Evolutionary conservation across 2,888 invertebrate genomes (phyloP), one percentile per base, ranked within the genome.

Genomic region (Lacanobia oleracea): DNA sequence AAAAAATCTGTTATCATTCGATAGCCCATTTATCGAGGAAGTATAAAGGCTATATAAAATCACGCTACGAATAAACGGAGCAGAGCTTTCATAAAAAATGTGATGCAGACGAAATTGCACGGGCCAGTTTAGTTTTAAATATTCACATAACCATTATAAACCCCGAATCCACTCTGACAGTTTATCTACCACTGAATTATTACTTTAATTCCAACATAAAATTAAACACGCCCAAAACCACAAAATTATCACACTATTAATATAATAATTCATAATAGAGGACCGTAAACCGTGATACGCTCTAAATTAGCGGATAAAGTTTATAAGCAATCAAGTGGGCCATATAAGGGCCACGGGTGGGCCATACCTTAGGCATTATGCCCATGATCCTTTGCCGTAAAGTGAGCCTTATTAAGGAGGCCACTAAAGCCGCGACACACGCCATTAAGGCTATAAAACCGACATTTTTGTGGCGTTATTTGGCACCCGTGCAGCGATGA

Each of bases 301-400:
- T 83, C 89, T 88, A 89, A 91, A 85, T 85, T 83, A 82, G 72
- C 60, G 76, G 90, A 87, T 91, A 75, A 89, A 87, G 79, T 90
- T 90, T 88, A 91, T 91, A 87, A 73, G 91, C 90, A 90, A 92
- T 91, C 81, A 88, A 70, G 83, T 48, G 77, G 80, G 72, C 79
- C 81, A 75, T 86, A 85, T 85, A 78, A 66, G 37, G 68, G 37
- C 85, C 69, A 77, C 82, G 85, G 89, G 90, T 69, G 89, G 85
- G 83, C 88, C 59, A 67, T 79, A 65, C 66, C 62, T 66, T 77
- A 74, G 67, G 76, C 68, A 82, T 86, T 82, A 84, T 86, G 82
- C 77, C 75, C 72, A 74, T 86, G 81, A 88, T 88, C 89, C 85
- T 60, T 59, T 64, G 67, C 69, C 86, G 82, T 89, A 87, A 84